Percentiles rank a stretch among this genome's conserved stretches.
These are phyloP conservation scores for Lordiphosa andalusiaca DNA, from an alignment of 2,888 invertebrate genomes.

Conservation along the genomic window DNA sequence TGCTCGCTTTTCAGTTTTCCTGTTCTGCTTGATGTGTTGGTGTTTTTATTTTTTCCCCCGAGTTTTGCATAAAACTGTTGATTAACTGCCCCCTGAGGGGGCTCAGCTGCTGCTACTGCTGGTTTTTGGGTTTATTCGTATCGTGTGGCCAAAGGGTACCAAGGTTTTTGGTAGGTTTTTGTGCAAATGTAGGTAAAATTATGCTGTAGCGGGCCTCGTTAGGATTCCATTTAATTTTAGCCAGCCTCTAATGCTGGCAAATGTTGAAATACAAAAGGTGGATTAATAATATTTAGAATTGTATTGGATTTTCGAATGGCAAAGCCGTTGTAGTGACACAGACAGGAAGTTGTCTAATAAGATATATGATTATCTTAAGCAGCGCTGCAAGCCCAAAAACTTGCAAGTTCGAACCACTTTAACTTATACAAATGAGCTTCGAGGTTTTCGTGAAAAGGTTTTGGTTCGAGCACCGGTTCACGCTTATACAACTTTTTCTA, in stretches of 20 bases:
- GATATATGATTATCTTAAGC: too few species aligned
- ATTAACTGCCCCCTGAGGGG: constrained; percentile 62
- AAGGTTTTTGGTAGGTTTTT: constrained; percentile 24
- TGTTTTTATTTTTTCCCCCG: constrained; percentile 26
- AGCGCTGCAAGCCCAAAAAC: too few species aligned
- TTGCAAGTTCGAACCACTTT: too few species aligned
- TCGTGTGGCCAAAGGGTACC: constrained; percentile 27
- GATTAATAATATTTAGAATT: too few species aligned
- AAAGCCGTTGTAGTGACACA: too few species aligned
- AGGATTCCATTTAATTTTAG: constrained; percentile 1
- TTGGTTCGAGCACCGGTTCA: too few species aligned
- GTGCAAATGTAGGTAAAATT: constrained; percentile 11
- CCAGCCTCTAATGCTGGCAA: background rate
- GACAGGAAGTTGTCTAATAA: too few species aligned
- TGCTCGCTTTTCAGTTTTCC: constrained; percentile 74
- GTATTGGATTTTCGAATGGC: too few species aligned
- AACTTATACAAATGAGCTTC: too few species aligned
- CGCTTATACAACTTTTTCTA: too few species aligned
- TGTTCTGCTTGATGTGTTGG: constrained; percentile 53
- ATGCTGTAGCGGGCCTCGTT: constrained; percentile 1
- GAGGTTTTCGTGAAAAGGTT: too few species aligned
- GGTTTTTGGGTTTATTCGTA: constrained; percentile 27
- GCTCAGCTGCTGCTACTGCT: constrained; percentile 58
- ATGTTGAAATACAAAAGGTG: background rate
- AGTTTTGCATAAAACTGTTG: constrained; percentile 74